Evolutionary conservation across 2,888 invertebrate species (phyloP), one percentile per base, ranked within the genome.

Genomic region (Scelioninae gen. 1): DNA sequence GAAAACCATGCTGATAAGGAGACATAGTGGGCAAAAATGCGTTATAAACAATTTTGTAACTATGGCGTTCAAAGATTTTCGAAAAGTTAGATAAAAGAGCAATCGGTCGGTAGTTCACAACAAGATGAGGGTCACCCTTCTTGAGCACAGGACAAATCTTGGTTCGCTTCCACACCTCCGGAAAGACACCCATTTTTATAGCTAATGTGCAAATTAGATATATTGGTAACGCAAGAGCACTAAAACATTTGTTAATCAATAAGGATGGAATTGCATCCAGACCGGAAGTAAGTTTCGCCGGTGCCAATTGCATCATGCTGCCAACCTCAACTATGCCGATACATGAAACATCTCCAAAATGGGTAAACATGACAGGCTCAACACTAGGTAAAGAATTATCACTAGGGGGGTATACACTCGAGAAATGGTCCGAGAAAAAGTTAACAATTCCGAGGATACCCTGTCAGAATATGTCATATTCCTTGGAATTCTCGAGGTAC

Each of bases 51-150:
- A 13, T 38, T 5, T 32, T 11, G 15, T 34, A 56, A 34, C 32
- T 38, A 31, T 38, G 15, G 13, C 8, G 7, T 15, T 56, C 56
- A 6, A 56, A 15, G 8, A 56, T 13, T 38, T 56, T 56, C 3
- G 53, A 53, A 16, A 53, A 53, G 11, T 53, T 53, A 4, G 53
- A 29, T n/a, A 53, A 31, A 15, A 31, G 53, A 53, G n/a, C 34
- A 15, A 51, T 53, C n/a, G 62, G 60, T 40, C 60, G 7, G 10
- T 62, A 62, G 15, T 62, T 62, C 31, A 29, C 47, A 31, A 62
- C n/a, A 3, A 5, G 5, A 8, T 13, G 11, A 9, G 29, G 2
- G 10, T 45, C 29, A 45, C 47, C 62, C 6, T 11, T 29, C 40
- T 62, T 62, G 5, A 62, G 15, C 3, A 62, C 11, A 1, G 62